Base-by-base conservation (phyloP, 2,888 invertebrate genomes). In the Brachyptera putata region DNA sequence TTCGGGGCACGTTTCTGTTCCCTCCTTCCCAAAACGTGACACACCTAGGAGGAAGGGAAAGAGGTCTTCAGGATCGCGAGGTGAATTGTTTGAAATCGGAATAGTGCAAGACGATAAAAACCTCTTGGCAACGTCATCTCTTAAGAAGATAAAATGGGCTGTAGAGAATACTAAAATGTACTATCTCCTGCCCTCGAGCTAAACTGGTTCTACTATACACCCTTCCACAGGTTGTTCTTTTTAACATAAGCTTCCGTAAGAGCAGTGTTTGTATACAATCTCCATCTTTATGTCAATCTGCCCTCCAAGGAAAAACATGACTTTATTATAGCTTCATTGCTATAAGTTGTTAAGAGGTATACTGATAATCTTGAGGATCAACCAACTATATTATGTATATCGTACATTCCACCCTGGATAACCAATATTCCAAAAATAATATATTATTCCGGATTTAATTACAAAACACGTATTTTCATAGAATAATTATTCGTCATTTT, bases 1-100 rank as follows among this genome's bases (percentile, higher is more conserved):
- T 57, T 61, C 58, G 46, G 57, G 39, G 60, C 56, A 62, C 57
- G 43, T 56, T 56, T 60, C 48, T 57, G 55, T 37, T 21, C 50
- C 22, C 53, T 21, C 50, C 22, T 56, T 43, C 60, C 49, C 60
- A 37, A 57, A 50, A 58, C 58, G 58, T 58, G 58, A 58, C 58
- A 49, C 58, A 58, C 58, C 58, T n/a, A n/a, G n/a, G n/a, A n/a
- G 25, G 37, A 41, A 24, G 13, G n/a, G n/a, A 18, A 26, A 58
- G 41, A 34, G 22, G 18, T 26, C 49, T 26, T 14, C 49, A 3
- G 21, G 49, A 50, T 53, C 53, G 34, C 53, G 22, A 34, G 53
- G 30, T 53, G 53, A 53, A 53, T 53, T 53, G 53, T 53, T 53
- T 36, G 53, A 22, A 18, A 36, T 34, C 30, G 50, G 30, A 50